A percentile compares a stretch with the other conserved stretches of the same genome.
These are phyloP conservation scores for Melanaphis sacchari DNA, from an alignment of 1,140 invertebrate species.

Conservation along the genomic window DNA sequence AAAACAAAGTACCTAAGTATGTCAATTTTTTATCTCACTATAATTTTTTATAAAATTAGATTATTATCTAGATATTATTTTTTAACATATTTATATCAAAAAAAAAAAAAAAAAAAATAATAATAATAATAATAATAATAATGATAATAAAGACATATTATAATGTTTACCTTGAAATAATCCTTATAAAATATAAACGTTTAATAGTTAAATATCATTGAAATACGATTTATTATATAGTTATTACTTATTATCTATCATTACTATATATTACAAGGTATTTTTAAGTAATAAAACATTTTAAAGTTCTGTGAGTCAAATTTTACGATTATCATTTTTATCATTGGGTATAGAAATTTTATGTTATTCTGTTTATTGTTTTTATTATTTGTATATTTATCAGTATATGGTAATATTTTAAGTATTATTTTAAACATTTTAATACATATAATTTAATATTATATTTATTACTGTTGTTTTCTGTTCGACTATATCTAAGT, in stretches of 20 bases:
- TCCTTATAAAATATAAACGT: background rate
- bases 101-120: too few relatives aligned
- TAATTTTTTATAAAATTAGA: background rate
- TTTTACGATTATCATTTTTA: background rate
- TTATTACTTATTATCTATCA: conserved; percentile 8
- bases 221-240: background rate
- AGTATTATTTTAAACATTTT: background rate
- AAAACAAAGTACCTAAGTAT: background rate
- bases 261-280: conserved; percentile 10
- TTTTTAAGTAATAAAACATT: conserved; percentile 4
- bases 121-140: too few relatives aligned
- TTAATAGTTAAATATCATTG: background rate
- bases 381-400: conserved; percentile 1
- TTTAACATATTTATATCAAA: background rate
- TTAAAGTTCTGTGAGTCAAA: conserved; percentile 4
- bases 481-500: background rate
- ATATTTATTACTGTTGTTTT: background rate
- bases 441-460: background rate
- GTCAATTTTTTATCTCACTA: background rate
- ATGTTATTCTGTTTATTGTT: conserved; percentile 6
- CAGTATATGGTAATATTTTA: background rate
- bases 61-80: background rate
- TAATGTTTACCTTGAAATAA: conserved; percentile 2
- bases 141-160: background rate
- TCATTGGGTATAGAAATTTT: background rate